Conservation (phyloP, 2,888 invertebrate species). For the Spatulosminthurus flaviceps region DNA sequence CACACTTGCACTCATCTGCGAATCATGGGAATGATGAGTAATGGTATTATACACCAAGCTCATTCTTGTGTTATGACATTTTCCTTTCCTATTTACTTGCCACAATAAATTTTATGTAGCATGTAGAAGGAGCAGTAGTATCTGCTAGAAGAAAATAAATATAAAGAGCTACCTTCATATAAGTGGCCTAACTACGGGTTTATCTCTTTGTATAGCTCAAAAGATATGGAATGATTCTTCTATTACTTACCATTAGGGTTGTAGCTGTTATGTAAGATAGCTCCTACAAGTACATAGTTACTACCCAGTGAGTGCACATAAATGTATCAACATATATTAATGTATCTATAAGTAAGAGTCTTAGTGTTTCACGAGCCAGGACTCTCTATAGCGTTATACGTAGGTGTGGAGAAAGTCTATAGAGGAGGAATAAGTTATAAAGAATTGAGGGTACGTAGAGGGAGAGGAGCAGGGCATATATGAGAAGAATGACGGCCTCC, state of each 20-base stretch:
- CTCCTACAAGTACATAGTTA: too few relatives aligned
- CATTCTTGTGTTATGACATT: slow-evolving; percentile 43
- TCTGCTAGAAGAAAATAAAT: slow-evolving; percentile 40
- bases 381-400: too few relatives aligned
- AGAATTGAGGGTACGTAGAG: neutral
- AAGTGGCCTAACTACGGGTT: slow-evolving; percentile 35
- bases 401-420: too few relatives aligned
- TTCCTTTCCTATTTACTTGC: slow-evolving; percentile 40
- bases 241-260: too few relatives aligned
- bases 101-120: slow-evolving; percentile 46
- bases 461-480: slow-evolving; percentile 1
- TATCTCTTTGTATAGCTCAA: slow-evolving; percentile 35
- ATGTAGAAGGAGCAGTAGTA: too few relatives aligned
- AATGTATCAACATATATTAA: too few relatives aligned
- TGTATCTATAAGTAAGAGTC: too few relatives aligned
- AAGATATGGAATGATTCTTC: slow-evolving; percentile 31
- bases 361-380: too few relatives aligned
- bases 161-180: slow-evolving; percentile 22
- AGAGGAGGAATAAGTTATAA: too few relatives aligned
- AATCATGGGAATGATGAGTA: neutral
- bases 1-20: slow-evolving; percentile 1
- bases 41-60: slow-evolving; percentile 15
- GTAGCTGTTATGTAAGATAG: too few relatives aligned
- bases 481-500: neutral
- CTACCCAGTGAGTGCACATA: too few relatives aligned